Percentiles rank a stretch among this genome's conserved stretches.
Evolutionary conservation across 2,888 invertebrate species (phyloP).

Genomic region (Thecophora atra): DNA sequence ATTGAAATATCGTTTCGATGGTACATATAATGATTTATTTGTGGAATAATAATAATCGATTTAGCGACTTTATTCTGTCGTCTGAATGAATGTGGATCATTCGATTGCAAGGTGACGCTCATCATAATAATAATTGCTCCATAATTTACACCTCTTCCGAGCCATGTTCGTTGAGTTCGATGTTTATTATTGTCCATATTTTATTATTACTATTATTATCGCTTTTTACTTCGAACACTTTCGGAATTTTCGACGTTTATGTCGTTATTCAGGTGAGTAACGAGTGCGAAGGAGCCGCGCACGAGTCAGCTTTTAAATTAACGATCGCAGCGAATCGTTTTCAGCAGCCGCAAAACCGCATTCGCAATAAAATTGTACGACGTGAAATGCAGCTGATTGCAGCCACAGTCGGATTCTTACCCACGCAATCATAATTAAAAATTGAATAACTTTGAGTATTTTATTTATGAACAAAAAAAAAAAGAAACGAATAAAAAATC

Average conservation of each 20-base stretch:
- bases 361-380: constrained; percentile 1
- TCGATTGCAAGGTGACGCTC: too few species aligned
- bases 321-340: constrained; percentile 8
- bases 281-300: background rate
- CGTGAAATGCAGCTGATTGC: background rate
- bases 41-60: too few species aligned
- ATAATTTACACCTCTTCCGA: background rate
- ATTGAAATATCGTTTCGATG: too few species aligned
- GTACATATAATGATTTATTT: too few species aligned
- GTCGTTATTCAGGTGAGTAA: background rate
- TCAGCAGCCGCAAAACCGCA: background rate
- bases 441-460: background rate
- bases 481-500: background rate
- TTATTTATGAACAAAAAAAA: background rate
- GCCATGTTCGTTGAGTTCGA: background rate
- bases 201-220: background rate
- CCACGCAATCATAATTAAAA: constrained; percentile 17
- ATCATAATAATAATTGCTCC: too few species aligned
- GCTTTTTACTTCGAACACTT: background rate
- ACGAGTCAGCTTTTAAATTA: constrained; percentile 1
- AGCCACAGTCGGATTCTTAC: constrained; percentile 2
- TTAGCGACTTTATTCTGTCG: too few species aligned
- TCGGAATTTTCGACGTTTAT: background rate
- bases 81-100: too few species aligned
- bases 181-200: background rate